A percentile compares a stretch with the other conserved stretches of the same genome.
These are phyloP conservation scores for Prietella phreatophila DNA, from an alignment of 2,113 vertebrate genomes.

Conservation along the genomic window DNA sequence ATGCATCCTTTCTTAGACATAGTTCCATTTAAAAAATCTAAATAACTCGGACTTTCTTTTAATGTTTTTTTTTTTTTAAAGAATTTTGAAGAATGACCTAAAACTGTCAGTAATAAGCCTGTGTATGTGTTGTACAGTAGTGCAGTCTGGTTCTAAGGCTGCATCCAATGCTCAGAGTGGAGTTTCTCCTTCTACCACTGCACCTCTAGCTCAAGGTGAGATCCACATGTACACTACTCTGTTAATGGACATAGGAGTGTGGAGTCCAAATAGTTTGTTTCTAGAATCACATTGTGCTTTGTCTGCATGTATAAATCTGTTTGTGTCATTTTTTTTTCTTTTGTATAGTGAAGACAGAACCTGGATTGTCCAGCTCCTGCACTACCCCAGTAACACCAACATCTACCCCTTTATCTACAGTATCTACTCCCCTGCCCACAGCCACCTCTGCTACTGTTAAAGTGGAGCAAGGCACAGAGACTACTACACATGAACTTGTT, in stretches of 20 bases:
- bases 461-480: conserved; percentile 85
- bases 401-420: conserved; percentile 55
- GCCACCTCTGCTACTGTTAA: conserved; percentile 78
- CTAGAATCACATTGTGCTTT: background rate
- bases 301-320: background rate
- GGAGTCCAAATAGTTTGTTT: background rate
- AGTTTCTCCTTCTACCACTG: conserved; percentile 29
- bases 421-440: conserved; percentile 59
- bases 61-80: no score
- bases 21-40: background rate
- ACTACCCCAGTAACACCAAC: conserved; percentile 55
- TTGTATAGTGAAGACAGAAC: conserved; percentile 88
- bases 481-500: conserved; percentile 79
- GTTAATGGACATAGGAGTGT: background rate
- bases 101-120: background rate
- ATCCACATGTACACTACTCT: background rate
- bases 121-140: conserved; percentile 22
- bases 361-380: conserved; percentile 72
- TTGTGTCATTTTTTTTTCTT: conserved; percentile 52
- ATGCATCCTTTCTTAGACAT: background rate
- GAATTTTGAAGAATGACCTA: no score
- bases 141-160: conserved; percentile 43
- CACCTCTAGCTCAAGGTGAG: conserved; percentile 49
- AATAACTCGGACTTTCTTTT: no score
- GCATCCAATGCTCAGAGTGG: conserved; percentile 28